Evolutionary conservation across 2,888 invertebrate genomes (phyloP), one percentile per base, ranked within the genome.

Genomic region (Sturmia bella): DNA sequence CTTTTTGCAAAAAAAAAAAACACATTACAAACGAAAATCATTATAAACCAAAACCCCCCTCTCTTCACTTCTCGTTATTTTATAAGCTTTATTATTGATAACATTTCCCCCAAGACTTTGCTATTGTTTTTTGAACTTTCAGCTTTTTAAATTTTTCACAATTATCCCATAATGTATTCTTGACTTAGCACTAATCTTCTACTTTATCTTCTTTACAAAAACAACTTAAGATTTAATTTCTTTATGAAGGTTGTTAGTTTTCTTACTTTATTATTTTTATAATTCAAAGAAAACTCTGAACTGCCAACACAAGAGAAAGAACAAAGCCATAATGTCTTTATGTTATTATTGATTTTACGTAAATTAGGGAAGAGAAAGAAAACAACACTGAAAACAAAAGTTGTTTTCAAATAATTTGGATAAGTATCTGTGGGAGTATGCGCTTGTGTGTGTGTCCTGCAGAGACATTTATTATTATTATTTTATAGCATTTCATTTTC

Each of bases 271-370:
- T 17, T 61, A 24, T 61, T 52, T 27, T 24, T 11, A 39, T 41
- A 50, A n/a, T 50, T 39, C 50, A 39, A 24, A 59, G 9, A 24
- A 27, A 13, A 54, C 39, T 27, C 11, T 50, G 41, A 48, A 24
- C 21, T 41, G 41, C n/a, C 27, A 50, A 1, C 43, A 37, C 1
- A 63, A 13, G 13, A 17, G n/a, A 41, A 39, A 19, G 45, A 6
- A n/a, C 54, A 68, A 64, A 66, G 12, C 59, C 82, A 74, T 82
- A 79, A 82, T 75, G 70, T 79, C 79, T 70, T 82, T 66, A 79
- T 75, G 64, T 69, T 79, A 70, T 70, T 87, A 88, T 88, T 87
- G 88, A 88, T 88, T 88, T 88, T 85, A 85, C 85, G 85, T 87
- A 88, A 87, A 88, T 88, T 88, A 87, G 66, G 37, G 57, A 63